These are phyloP conservation scores for Tachina lurida DNA, from an alignment of 2,888 invertebrate genomes.

Conservation along the genomic window DNA sequence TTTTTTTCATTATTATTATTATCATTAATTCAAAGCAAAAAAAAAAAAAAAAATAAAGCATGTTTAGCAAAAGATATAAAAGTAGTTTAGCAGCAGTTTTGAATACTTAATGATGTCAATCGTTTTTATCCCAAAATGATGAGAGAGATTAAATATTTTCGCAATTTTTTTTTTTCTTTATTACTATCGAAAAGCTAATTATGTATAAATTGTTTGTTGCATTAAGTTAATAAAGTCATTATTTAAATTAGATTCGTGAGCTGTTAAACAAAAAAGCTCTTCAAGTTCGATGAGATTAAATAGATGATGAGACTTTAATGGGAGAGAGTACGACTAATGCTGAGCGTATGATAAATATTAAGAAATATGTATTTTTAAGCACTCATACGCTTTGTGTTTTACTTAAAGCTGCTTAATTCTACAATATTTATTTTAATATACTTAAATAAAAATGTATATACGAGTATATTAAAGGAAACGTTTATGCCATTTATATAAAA, in stretches of 20 bases:
- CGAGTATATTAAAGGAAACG: too few species aligned
- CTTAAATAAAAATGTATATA: too few species aligned
- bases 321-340: neutral
- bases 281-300: neutral
- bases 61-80: constrained; percentile 19
- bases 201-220: constrained; percentile 22
- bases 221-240: constrained; percentile 20
- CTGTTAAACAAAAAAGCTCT: neutral
- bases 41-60: constrained; percentile 37
- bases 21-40: neutral
- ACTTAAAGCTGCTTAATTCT: neutral
- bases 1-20: neutral
- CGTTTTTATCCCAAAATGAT: neutral
- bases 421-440: neutral
- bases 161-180: neutral
- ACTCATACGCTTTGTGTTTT: neutral
- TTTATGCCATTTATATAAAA: too few species aligned
- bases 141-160: constrained; percentile 16
- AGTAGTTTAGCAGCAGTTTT: constrained; percentile 39
- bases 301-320: neutral
- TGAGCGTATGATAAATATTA: neutral
- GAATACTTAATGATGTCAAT: constrained; percentile 48
- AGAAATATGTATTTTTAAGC: neutral
- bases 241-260: constrained; percentile 32
- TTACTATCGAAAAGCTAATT: constrained; percentile 5